Conservation (phyloP, 2,888 invertebrate species). For the Archips crataeganus region DNA sequence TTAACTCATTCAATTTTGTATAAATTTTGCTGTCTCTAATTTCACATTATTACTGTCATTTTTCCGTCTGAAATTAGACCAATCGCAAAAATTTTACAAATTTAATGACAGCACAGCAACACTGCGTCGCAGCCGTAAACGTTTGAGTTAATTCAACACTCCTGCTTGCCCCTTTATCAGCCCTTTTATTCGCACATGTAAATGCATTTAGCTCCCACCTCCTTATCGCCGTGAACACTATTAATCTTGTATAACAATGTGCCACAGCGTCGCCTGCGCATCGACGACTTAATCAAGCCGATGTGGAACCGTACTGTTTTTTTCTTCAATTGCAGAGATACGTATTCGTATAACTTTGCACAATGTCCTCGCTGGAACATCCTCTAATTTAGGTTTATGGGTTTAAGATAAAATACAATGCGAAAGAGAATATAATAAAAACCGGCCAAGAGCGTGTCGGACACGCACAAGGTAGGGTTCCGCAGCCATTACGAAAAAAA, state of each 20-base stretch:
- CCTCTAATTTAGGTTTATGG: not conserved
- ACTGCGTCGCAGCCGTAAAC: not conserved
- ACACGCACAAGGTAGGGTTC: too few species aligned
- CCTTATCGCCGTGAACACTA: constrained; percentile 80
- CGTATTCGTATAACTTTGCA: constrained; percentile 32
- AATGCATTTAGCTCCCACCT: constrained; percentile 84
- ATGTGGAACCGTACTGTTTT: constrained; percentile 54
- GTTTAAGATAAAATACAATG: not conserved
- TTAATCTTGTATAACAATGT: constrained; percentile 85
- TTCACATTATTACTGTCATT: too few species aligned
- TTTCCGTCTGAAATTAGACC: not conserved
- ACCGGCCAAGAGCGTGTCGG: too few species aligned
- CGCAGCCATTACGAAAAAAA: too few species aligned
- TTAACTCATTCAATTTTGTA: too few species aligned
- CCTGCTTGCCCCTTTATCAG: constrained; percentile 79
- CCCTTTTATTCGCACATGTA: constrained; percentile 83
- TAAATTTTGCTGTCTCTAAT: too few species aligned
- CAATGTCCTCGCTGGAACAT: constrained; percentile 14
- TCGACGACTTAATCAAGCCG: constrained; percentile 79
- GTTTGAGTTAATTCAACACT: constrained; percentile 64
- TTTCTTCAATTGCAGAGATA: constrained; percentile 63
- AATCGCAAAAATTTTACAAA: not conserved
- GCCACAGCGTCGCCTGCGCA: constrained; percentile 68
- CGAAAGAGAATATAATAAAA: not conserved
- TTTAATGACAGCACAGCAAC: not conserved